Evolutionary conservation across 1,140 invertebrate species (phyloP), one percentile per base, ranked within the genome.

Genomic region (Holotrichia oblita): DNA sequence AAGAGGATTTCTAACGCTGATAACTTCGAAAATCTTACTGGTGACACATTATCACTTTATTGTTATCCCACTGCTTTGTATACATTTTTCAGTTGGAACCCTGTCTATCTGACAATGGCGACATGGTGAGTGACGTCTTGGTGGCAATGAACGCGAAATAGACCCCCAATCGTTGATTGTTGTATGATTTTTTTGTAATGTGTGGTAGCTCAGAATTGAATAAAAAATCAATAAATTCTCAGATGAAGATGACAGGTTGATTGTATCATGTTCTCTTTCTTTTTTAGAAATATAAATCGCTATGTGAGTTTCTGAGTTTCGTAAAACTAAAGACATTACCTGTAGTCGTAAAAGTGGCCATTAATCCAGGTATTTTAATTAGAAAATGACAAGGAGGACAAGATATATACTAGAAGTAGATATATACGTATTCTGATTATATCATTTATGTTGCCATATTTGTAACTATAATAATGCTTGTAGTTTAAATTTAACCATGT

Each of bases 41-140:
- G 17, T 55, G 48, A 55, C 48, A 55, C 48, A 55, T 55, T 55
- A 55, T 55, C 48, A 55, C 48, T 55, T 55, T 55, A 55, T 55
- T 55, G 48, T 55, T 55, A 17, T 55, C 17, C 48, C 48, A 17
- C 48, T 55, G 48, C 4, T 34, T 4, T 34, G 27, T 34, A 34
- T 34, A 34, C 1, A 34, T 34, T 34, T 34, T 34, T 34, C 27
- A 34, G 27, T 17, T 17, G 48, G 48, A 55, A 55, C 17, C 48
- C 17, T 55, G 48, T n/a, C 48, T 17, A 17, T 55, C 48, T 14
- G n/a, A 55, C 14, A 55, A 55, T 55, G 14, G 48, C 17, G 17
- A 55, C 48, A 55, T n/a, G 48, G n/a, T 6, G 48, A 7, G 48
- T 17, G 12, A n/a, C 48, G 17, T 6, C 14, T 55, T 55, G 48